Conservation (phyloP, 30 jellyfish, hydroid and myxozoan species). For the Hydractinia echinata region DNA sequence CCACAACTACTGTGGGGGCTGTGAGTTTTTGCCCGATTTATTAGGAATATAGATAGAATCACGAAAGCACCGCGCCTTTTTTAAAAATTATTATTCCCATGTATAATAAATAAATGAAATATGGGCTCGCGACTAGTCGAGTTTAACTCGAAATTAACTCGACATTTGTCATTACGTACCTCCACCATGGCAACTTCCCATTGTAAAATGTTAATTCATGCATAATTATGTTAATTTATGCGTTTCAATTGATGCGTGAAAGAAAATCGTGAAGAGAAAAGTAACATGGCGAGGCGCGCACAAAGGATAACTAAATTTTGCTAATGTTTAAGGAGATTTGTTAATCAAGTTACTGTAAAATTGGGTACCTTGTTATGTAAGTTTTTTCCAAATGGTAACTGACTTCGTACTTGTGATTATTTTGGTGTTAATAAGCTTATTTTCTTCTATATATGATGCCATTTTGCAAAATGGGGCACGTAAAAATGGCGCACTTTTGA, state of each 20-base stretch:
- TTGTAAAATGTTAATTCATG: not conserved
- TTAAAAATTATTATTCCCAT: no score
- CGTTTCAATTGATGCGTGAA: conserved; percentile 33
- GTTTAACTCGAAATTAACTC: not conserved
- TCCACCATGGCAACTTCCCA: not conserved
- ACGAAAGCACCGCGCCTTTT: no score
- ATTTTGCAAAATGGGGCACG: conserved; percentile 42
- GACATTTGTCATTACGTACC: not conserved
- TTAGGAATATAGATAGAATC: no score
- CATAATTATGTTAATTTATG: conserved; percentile 22
- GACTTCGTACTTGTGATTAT: not conserved
- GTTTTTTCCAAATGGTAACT: no score
- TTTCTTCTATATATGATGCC: conserved; percentile 33
- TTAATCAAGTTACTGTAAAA: not conserved
- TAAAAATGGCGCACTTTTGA: conserved; percentile 49
- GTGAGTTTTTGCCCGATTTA: no score
- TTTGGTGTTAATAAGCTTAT: not conserved
- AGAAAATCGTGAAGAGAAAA: conserved; percentile 13
- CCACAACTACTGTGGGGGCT: no score
- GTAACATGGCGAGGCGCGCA: conserved; percentile 14
- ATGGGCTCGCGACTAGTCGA: no score
- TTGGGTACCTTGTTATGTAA: not conserved
- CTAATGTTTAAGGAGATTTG: not conserved
- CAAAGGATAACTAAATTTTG: not conserved
- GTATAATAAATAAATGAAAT: no score